These are phyloP conservation scores for Caradrina clavipalpis DNA, from an alignment of 2,888 invertebrate genomes.

Conservation along the genomic window DNA sequence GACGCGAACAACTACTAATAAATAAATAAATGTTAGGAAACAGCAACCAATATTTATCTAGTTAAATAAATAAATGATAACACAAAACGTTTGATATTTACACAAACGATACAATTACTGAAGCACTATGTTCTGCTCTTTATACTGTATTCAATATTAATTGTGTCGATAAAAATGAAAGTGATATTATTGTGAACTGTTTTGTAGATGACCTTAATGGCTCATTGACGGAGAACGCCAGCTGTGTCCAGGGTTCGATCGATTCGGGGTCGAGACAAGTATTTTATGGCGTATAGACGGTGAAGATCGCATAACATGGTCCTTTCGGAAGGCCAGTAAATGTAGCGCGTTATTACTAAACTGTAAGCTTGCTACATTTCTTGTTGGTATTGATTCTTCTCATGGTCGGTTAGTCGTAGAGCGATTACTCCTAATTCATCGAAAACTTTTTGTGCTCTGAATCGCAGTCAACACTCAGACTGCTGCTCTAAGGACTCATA, in stretches of 20 bases:
- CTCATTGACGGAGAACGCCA: conserved; percentile 44
- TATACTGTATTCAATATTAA: conserved; percentile 28
- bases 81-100: conserved; percentile 10
- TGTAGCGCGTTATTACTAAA: conserved; percentile 9
- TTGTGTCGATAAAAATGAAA: conserved; percentile 39
- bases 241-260: conserved; percentile 44
- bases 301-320: conserved; percentile 34
- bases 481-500: neutral
- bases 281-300: conserved; percentile 29
- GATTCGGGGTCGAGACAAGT: conserved; percentile 42
- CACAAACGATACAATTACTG: conserved; percentile 16
- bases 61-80: conserved; percentile 10
- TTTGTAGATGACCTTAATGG: conserved; percentile 38
- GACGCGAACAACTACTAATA: conserved; percentile 21
- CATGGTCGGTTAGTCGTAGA: neutral
- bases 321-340: conserved; percentile 7
- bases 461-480: neutral
- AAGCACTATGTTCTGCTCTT: neutral
- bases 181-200: conserved; percentile 40
- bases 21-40: conserved; percentile 30
- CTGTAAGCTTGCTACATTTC: neutral
- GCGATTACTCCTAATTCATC: neutral
- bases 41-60: conserved; percentile 38
- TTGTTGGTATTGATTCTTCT: neutral
- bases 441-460: no score